phyloP scores from a whole-genome alignment of 64 coral and sea anemone genomes.

The Stichodactyla mertensii region DNA sequence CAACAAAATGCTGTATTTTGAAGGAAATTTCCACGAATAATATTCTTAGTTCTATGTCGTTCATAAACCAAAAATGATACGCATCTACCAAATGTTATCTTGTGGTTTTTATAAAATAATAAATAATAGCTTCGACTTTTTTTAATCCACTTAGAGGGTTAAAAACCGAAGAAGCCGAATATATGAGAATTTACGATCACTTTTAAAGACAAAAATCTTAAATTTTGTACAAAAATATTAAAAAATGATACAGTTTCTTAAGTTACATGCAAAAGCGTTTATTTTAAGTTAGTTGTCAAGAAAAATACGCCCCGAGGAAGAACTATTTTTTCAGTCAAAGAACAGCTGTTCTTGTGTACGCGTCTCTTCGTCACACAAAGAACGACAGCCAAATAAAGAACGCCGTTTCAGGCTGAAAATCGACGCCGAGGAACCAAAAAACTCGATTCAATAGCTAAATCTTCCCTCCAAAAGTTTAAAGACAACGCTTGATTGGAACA shows the following conservation, averaged over 20 bases:
- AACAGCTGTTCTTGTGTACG: not conserved
- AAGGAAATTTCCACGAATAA: not conserved
- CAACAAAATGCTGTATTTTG: not conserved
- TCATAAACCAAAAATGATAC: not conserved
- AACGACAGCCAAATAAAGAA: constrained; percentile 4
- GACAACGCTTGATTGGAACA: constrained; percentile 21
- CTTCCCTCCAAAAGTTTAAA: constrained; percentile 35
- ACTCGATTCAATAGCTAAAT: not conserved
- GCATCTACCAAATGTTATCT: constrained; percentile 3
- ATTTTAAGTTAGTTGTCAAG: not conserved
- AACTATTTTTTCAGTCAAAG: not conserved
- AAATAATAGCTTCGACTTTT: not conserved
- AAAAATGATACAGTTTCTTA: not conserved
- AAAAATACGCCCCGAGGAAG: not conserved
- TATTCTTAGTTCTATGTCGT: not conserved
- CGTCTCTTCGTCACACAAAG: constrained; percentile 16
- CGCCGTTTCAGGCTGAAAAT: not conserved
- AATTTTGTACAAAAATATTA: not conserved
- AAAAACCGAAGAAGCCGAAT: not conserved
- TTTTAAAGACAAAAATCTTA: not conserved
- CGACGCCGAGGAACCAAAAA: not conserved
- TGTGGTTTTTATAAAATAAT: not conserved
- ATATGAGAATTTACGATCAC: not conserved
- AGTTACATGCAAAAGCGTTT: not conserved
- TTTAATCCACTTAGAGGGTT: too few relatives aligned